Percentiles rank a stretch among this genome's conserved stretches.
These are phyloP conservation scores for Drosophila leonis DNA, from an alignment of 2,888 invertebrate genomes.

Conservation along the genomic window DNA sequence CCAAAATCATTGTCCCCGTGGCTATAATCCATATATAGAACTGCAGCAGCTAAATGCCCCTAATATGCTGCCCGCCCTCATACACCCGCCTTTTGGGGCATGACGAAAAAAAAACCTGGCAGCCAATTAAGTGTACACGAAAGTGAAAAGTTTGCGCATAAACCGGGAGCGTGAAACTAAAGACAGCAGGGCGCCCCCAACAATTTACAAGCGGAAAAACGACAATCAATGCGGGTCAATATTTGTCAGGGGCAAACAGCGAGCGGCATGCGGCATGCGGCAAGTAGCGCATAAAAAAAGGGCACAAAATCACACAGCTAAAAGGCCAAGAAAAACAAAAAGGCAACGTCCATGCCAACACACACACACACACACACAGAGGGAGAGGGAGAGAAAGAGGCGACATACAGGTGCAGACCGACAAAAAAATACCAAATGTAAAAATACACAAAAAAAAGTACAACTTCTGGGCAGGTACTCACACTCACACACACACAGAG, in stretches of 20 bases:
- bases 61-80: conserved; percentile 23
- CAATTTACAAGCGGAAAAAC: conserved; percentile 84
- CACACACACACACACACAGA: conserved; percentile 1
- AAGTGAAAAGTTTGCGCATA: conserved; percentile 68
- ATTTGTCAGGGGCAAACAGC: conserved; percentile 79
- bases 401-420: conserved; percentile 47
- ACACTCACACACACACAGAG: conserved; percentile 14
- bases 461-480: conserved; percentile 10
- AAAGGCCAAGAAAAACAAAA: conserved; percentile 58
- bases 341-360: conserved; percentile 46
- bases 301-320: conserved; percentile 67
- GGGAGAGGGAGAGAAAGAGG: conserved; percentile 14
- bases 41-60: conserved; percentile 45
- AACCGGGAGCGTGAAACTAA: conserved; percentile 52
- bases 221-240: conserved; percentile 85
- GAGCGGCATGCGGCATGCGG: conserved; percentile 28
- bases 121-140: conserved; percentile 64
- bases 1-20: not conserved
- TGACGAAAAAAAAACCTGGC: conserved; percentile 1
- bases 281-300: conserved; percentile 55
- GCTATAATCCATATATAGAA: not conserved
- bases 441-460: conserved; percentile 15
- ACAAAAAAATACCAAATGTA: conserved; percentile 16
- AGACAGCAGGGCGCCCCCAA: conserved; percentile 28
- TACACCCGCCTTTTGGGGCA: not conserved